These are phyloP conservation scores for Haemorhous mexicanus DNA, from an alignment of 2,113 vertebrate genomes.

Conservation along the genomic window DNA sequence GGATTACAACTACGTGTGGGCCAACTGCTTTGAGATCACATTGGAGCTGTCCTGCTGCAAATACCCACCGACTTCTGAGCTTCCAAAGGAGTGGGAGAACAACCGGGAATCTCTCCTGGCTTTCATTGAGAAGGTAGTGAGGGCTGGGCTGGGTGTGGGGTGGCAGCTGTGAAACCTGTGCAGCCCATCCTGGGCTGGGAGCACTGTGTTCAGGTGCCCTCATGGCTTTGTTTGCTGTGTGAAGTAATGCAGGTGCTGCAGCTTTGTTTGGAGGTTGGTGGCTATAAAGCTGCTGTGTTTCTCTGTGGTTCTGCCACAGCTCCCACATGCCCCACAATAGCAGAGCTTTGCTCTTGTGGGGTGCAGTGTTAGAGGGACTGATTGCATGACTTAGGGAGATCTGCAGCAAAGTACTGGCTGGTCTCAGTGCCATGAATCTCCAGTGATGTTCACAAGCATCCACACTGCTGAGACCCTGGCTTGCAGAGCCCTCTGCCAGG, in stretches of 20 bases:
- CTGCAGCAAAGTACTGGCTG: too few species aligned
- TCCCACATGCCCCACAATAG: not conserved
- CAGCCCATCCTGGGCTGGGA: not conserved
- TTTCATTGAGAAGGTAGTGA: constrained; percentile 89
- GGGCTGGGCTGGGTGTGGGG: not conserved
- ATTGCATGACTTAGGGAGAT: too few species aligned
- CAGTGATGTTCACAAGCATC: not conserved
- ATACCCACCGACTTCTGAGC: constrained; percentile 78
- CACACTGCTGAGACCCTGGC: not conserved
- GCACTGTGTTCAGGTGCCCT: rapidly evolving
- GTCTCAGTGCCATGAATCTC: not conserved
- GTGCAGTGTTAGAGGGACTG: not conserved
- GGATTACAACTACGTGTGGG: constrained; percentile 95
- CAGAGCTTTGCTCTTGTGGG: not conserved
- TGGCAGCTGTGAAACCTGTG: not conserved
- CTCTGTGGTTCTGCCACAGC: not conserved
- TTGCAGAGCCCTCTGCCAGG: not conserved
- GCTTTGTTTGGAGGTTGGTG: not conserved
- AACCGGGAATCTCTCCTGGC: constrained; percentile 89
- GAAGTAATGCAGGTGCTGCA: not conserved
- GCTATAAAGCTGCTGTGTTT: not conserved
- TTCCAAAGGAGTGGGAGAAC: constrained; percentile 89
- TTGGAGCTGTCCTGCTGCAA: constrained; percentile 98
- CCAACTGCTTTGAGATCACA: constrained; percentile 93
- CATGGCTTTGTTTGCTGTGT: not conserved